Conservation (phyloP, 2,888 invertebrate genomes). For the Scaptomyza flava region DNA sequence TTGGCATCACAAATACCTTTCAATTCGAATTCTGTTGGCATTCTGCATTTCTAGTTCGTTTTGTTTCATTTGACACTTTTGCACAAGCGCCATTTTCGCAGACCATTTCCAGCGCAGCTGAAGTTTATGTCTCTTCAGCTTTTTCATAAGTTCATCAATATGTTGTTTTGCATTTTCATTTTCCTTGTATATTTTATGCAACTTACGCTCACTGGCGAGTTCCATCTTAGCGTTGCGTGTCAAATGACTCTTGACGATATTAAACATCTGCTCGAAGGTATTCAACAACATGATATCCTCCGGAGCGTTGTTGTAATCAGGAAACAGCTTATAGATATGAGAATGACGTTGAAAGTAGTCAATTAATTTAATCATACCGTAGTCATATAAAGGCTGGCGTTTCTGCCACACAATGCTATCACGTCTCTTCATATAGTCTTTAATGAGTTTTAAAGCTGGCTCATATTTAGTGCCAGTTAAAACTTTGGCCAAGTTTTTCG, state of each 20-base stretch:
- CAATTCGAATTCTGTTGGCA: conserved; percentile 34
- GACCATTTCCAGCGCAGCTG: conserved; percentile 27
- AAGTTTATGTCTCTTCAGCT: conserved; percentile 23
- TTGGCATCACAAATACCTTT: conserved; percentile 33
- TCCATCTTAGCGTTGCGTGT: conserved; percentile 32
- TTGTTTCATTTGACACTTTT: conserved; percentile 36
- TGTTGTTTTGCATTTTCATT: conserved; percentile 38
- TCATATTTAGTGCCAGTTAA: conserved; percentile 34
- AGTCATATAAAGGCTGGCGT: conserved; percentile 46
- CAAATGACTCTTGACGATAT: conserved; percentile 42
- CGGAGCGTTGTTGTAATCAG: conserved; percentile 10
- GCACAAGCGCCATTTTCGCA: conserved; percentile 18
- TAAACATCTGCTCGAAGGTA: conserved; percentile 41
- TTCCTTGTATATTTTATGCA: conserved; percentile 51
- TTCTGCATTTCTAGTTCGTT: conserved; percentile 9
- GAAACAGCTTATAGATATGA: conserved; percentile 40
- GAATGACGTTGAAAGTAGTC: conserved; percentile 55
- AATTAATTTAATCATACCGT: conserved; percentile 51
- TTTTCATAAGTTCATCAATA: conserved; percentile 17
- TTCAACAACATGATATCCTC: conserved; percentile 36
- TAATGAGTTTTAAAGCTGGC: conserved; percentile 34
- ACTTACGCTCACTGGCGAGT: conserved; percentile 41
- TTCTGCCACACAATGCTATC: conserved; percentile 33
- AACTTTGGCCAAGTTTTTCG: neutral
- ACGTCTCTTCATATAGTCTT: conserved; percentile 38